Conservation (phyloP, 2,888 invertebrate genomes). For the Liopterus haemorrhoidalis region DNA sequence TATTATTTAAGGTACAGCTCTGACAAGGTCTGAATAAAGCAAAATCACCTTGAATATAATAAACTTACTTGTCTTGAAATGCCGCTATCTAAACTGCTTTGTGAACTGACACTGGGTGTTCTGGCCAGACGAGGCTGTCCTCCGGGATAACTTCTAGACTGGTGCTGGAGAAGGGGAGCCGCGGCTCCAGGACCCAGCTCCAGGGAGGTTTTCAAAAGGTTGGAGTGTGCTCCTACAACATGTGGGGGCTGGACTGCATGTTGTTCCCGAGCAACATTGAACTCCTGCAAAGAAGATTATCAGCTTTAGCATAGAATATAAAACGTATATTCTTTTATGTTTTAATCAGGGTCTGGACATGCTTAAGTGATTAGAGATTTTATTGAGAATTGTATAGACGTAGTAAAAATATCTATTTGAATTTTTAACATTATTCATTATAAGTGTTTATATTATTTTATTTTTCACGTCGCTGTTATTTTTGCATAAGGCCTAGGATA, state of each 20-base stretch:
- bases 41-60: background rate
- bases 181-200: conserved; percentile 50
- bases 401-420: too few relatives aligned
- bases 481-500: too few relatives aligned
- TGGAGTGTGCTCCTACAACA: conserved; percentile 44
- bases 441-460: too few relatives aligned
- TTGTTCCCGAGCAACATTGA: conserved; percentile 59
- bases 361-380: too few relatives aligned
- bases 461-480: too few relatives aligned
- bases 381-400: too few relatives aligned
- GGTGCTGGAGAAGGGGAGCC: conserved; percentile 58
- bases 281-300: conserved; percentile 51
- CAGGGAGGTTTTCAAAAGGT: conserved; percentile 48
- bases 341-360: too few relatives aligned
- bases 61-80: conserved; percentile 52
- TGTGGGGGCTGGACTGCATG: conserved; percentile 57
- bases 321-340: too few relatives aligned
- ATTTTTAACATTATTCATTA: too few relatives aligned
- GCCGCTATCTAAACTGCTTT: conserved; percentile 74
- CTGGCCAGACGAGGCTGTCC: conserved; percentile 59
- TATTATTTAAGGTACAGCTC: background rate
- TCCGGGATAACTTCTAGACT: conserved; percentile 59
- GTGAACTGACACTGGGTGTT: conserved; percentile 76
- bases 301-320: too few relatives aligned
- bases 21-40: background rate